Evolutionary conservation across 2,888 invertebrate genomes (phyloP), one percentile per base, ranked within the genome.

Genomic region (Lycaena phlaeas): DNA sequence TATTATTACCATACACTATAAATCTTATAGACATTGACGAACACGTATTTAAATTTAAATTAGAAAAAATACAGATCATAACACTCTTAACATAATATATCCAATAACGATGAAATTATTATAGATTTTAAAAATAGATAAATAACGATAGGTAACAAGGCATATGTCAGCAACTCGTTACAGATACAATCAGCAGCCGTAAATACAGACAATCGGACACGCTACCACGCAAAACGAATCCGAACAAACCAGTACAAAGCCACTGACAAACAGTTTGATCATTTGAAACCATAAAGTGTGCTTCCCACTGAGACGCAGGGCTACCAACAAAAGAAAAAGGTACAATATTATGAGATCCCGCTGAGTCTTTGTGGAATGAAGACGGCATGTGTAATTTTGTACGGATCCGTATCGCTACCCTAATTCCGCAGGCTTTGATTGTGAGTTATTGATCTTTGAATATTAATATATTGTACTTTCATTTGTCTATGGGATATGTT

Each of bases 241-340:
- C 61, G 58, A 70, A 46, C 36, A 39, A 40, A 37, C 17, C 30
- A 30, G 37, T 29, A 76, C 76, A 81, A 76, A 71, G 76, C 70
- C 68, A 69, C 78, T 75, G 74, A 79, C 78, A 77, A 79, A 81
- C 81, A 76, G 67, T 82, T 77, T 76, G 79, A 84, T 82, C 82
- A 84, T 84, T 82, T 73, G 74, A 75, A 81, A 75, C 81, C 81
- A 73, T 82, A 82, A 81, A 82, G 79, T 72, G 76, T 74, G 68
- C 76, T 67, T 71, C 81, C 82, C 71, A 81, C 81, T 75, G 81
- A 47, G 81, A 58, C 58, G 59, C 60, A 65, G 59, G 72, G 77
- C 75, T 71, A 73, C 77, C 63, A n/a, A 82, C 81, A 82, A 84
- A 82, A 81, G 78, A 71, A 70, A 62, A 69, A 64, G 40, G 74